Percentiles rank a stretch among this genome's conserved stretches.
Conservation (phyloP, 2,888 invertebrate species). For the Hypselothyrea guttata region DNA sequence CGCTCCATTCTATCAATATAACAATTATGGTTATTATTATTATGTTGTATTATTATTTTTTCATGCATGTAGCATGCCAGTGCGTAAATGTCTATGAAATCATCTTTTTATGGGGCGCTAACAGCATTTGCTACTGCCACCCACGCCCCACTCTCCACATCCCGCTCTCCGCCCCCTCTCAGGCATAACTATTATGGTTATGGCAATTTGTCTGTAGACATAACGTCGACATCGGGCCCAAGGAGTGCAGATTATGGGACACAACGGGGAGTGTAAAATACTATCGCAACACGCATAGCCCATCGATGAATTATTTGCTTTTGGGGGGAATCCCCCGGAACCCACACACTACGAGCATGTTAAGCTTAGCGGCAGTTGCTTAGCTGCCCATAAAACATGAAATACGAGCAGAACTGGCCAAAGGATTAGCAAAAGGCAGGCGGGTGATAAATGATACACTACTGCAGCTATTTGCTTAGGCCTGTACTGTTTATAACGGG, state of each 20-base stretch:
- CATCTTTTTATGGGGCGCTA: constrained; percentile 72
- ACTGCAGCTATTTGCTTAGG: constrained; percentile 68
- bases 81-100: constrained; percentile 77
- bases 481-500: constrained; percentile 52
- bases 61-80: constrained; percentile 46
- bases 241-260: neutral
- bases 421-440: constrained; percentile 67
- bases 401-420: constrained; percentile 71
- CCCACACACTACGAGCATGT: constrained; percentile 50
- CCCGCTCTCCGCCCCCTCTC: neutral
- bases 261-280: constrained; percentile 65
- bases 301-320: constrained; percentile 74
- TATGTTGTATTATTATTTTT: constrained; percentile 68
- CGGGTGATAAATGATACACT: constrained; percentile 70
- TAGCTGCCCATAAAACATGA: constrained; percentile 75
- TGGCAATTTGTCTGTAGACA: constrained; percentile 80
- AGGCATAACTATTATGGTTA: constrained; percentile 72
- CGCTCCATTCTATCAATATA: constrained; percentile 55
- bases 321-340: constrained; percentile 12
- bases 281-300: constrained; percentile 72
- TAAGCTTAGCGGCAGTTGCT: constrained; percentile 69
- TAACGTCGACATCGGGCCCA: constrained; percentile 44
- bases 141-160: constrained; percentile 25
- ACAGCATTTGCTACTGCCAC: constrained; percentile 37
- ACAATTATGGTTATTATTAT: constrained; percentile 76